Percentiles rank a stretch among this genome's conserved stretches.
Evolutionary conservation across 1,140 invertebrate species (phyloP).

Genomic region (Tyrophagus putrescentiae): DNA sequence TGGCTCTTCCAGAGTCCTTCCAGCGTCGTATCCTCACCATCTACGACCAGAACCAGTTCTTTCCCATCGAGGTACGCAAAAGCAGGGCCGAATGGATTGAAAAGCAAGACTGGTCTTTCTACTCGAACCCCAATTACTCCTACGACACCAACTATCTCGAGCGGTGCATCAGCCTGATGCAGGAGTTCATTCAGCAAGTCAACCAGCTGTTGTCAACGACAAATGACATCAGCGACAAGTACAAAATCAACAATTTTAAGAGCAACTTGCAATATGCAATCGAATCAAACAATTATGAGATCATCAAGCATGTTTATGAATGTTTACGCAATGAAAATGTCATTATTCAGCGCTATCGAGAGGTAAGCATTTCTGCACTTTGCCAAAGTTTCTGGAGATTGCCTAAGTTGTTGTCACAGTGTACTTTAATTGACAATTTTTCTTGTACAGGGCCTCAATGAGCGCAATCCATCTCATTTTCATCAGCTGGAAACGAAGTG

Average conservation of each 20-base stretch:
- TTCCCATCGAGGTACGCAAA: constrained; percentile 77
- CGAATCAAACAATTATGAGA: constrained; percentile 1
- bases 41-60: constrained; percentile 53
- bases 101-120: constrained; percentile 51
- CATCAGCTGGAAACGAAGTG: constrained; percentile 8
- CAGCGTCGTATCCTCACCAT: constrained; percentile 56
- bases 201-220: background rate
- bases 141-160: background rate
- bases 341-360: constrained; percentile 3
- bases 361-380: background rate
- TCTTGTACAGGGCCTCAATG: background rate
- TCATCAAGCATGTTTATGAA: background rate
- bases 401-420: background rate
- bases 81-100: constrained; percentile 75
- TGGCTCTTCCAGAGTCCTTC: constrained; percentile 56
- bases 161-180: background rate
- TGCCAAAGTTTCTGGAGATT: background rate
- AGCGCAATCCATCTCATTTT: background rate
- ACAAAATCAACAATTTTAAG: background rate
- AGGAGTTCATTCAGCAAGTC: background rate
- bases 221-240: background rate
- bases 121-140: background rate
- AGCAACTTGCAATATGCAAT: background rate
- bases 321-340: background rate
- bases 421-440: background rate